Conservation (phyloP, 92 coral and sea anemone genomes). For the Umimayanthus kanabou region DNA sequence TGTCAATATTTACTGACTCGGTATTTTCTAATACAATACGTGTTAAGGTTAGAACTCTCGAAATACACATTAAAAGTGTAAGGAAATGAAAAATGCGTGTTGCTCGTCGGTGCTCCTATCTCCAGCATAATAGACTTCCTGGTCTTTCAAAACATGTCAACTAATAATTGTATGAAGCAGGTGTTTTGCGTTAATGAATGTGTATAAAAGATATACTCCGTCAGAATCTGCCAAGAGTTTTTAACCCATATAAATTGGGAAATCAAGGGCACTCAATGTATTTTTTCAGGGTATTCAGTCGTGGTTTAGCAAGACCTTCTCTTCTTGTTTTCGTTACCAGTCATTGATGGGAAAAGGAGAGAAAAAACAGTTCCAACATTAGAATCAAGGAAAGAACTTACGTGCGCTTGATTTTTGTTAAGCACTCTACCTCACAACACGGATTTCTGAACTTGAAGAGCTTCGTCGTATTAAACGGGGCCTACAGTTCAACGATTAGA, state of each 20-base stretch:
- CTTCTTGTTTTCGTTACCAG: too few relatives aligned
- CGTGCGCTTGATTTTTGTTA: too few relatives aligned
- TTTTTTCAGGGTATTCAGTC: not conserved
- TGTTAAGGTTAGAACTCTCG: not conserved
- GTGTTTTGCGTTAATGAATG: conserved; percentile 3
- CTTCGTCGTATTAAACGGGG: too few relatives aligned
- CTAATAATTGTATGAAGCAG: conserved; percentile 2
- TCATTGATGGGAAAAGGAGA: too few relatives aligned
- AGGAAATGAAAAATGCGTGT: conserved; percentile 21
- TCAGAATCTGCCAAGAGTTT: not conserved
- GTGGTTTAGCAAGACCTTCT: too few relatives aligned
- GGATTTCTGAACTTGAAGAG: too few relatives aligned
- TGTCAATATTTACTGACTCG: not conserved
- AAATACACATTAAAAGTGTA: not conserved
- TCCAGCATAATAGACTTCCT: conserved; percentile 36
- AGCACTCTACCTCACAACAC: too few relatives aligned
- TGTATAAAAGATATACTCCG: conserved; percentile 13
- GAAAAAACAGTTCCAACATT: too few relatives aligned
- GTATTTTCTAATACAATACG: conserved; percentile 17
- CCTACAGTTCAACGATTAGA: too few relatives aligned
- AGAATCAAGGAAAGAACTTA: too few relatives aligned
- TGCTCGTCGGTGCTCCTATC: not conserved
- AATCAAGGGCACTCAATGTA: too few relatives aligned
- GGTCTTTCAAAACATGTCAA: conserved; percentile 41
- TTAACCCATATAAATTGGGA: not conserved